A percentile compares a stretch with the other conserved stretches of the same genome.
Evolutionary conservation across 2,113 vertebrate genomes (phyloP).

Genomic region (Spea multiplicata): DNA sequence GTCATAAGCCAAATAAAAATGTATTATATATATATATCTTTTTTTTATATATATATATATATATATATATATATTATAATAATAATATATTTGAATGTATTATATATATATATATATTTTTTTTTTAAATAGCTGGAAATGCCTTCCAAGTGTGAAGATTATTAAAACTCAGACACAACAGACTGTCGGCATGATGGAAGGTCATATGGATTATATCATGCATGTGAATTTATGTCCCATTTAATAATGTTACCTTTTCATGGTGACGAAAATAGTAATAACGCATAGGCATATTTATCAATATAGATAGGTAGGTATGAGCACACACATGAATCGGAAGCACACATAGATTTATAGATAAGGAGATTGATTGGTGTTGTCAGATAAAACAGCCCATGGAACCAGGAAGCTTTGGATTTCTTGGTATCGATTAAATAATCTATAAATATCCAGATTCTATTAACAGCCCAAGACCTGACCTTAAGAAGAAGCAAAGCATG

Average conservation of each 20-base stretch:
- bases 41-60: too few species aligned
- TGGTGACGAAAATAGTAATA: neutral
- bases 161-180: neutral
- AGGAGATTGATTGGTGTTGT: neutral
- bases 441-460: too few species aligned
- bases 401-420: neutral
- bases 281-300: neutral
- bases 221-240: neutral
- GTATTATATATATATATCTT: too few species aligned
- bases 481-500: neutral
- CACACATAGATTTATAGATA: neutral
- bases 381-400: neutral
- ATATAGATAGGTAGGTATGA: neutral
- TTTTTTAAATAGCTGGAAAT: conserved; percentile 2
- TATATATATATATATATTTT: neutral
- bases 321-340: neutral
- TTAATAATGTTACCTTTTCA: neutral
- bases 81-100: too few species aligned
- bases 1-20: too few species aligned
- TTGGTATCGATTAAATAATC: too few species aligned
- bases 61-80: too few species aligned
- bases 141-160: neutral
- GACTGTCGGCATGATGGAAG: neutral
- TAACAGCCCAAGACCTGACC: too few species aligned
- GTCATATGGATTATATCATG: neutral